Evolutionary conservation across 2,888 invertebrate species (phyloP).

Genomic region (Mactromeris polynyma): DNA sequence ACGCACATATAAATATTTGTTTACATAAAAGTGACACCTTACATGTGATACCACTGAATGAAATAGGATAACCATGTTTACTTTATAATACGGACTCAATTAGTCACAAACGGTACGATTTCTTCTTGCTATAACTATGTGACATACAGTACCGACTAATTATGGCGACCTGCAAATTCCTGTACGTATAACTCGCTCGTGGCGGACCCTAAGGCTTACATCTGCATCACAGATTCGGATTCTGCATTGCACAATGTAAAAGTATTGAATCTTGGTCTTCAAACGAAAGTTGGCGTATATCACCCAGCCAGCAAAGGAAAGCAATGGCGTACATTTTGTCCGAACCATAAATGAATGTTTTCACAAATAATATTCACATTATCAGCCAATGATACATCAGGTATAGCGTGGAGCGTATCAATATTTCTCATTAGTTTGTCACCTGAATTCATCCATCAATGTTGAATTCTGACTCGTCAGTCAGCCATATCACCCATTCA

Average conservation of each 20-base stretch:
- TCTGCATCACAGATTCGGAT: no score
- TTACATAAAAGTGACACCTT: neutral
- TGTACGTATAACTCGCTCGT: no score
- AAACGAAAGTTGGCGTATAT: no score
- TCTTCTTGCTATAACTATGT: neutral
- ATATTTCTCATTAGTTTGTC: neutral
- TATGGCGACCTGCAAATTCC: no score
- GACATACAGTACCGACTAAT: no score
- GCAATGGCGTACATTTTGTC: no score
- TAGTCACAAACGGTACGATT: neutral
- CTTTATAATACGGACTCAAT: neutral
- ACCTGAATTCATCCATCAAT: neutral
- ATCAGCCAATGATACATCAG: neutral
- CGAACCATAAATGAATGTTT: neutral
- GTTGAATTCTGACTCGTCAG: neutral
- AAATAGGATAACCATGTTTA: neutral
- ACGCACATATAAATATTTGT: neutral
- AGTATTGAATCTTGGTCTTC: no score
- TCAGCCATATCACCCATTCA: neutral
- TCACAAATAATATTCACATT: neutral
- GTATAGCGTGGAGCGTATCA: neutral
- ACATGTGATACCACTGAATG: neutral
- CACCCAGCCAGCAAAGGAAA: no score
- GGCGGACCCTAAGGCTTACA: no score
- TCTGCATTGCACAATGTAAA: no score